Evolutionary conservation across 2,797 vertebrate species (phyloP), one percentile per base, ranked within the genome.

Genomic region (Kryptolebias ocellatus): DNA sequence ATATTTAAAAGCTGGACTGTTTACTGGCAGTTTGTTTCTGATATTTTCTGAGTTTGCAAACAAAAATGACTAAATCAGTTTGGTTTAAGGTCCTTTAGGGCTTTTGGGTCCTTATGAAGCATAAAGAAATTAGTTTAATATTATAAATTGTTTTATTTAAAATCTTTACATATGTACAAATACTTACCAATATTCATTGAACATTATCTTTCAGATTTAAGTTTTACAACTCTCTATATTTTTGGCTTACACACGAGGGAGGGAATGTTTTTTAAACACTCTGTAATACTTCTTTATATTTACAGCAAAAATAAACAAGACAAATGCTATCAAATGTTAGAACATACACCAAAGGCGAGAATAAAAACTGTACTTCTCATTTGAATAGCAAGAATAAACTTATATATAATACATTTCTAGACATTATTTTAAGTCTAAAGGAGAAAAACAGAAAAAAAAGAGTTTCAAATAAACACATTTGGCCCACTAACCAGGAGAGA

Each of bases 191-290:
- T 37, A 8, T 84, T 80, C 75, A 83, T 65, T 58, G 66, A 78
- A 63, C 79, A 74, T 74, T 29, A 60, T 69, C n/a, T 70, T 72
- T 51, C 49, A 81, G 64, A 47, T 84, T 86, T 81, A 89, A 84
- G 85, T 86, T 78, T 89, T 76, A 87, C 61, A 60, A 53, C 78
- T 66, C 7, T 50, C 4, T 63, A 76, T 83, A 80, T 28, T 83
- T 87, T 93, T 93, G 90, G 89, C 91, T 90, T 85, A 87, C 52
- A 87, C 76, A 76, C 46, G 42, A 66, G 66, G 72, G n/a, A 81
- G 64, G 68, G 71, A 65, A 29, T 63, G 74, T 61, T 59, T 2
- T 12, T 70, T 75, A 63, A 77, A 83, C 71, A 84, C 67, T 69
- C 52, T 67, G 59, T 27, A 66, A 68, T 34, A 73, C 67, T 71